Conservation (phyloP, 92 coral and sea anemone species). For the Phenganax stokvisi region DNA sequence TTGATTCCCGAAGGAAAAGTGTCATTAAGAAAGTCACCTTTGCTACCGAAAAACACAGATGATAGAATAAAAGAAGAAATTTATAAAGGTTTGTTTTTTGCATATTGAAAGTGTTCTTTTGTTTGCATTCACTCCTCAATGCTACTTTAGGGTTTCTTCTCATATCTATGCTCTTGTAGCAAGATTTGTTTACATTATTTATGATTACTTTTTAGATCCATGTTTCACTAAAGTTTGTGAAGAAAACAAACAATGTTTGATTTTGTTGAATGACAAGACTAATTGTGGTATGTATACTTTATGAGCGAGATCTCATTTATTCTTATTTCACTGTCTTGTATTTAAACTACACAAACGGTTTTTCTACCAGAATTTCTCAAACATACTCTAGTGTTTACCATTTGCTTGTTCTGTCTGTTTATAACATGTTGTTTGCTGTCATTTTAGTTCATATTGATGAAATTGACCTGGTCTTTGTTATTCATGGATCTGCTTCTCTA, state of each 20-base stretch:
- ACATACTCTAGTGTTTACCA: too few species aligned
- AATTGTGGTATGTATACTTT: conserved; percentile 17
- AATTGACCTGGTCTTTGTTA: conserved; percentile 64
- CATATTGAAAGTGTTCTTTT: background rate
- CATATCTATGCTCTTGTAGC: background rate
- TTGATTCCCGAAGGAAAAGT: conserved; percentile 31
- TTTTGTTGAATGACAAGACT: conserved; percentile 5
- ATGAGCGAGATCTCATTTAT: background rate
- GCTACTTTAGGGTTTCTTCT: background rate
- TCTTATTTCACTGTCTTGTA: background rate
- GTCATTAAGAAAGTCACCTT: conserved; percentile 14
- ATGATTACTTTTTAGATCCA: conserved; percentile 13
- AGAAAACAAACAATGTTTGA: conserved; percentile 14
- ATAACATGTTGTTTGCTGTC: background rate
- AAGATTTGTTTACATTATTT: background rate
- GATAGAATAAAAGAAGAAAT: conserved; percentile 34
- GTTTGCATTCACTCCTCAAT: background rate
- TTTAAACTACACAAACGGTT: too few species aligned
- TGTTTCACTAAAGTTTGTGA: conserved; percentile 35
- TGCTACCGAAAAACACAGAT: conserved; percentile 29
- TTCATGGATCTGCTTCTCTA: conserved; percentile 26
- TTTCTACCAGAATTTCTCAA: too few species aligned
- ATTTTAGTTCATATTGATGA: conserved; percentile 44
- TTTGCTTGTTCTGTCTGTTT: background rate
- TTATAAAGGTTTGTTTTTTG: conserved; percentile 30